phyloP scores from a whole-genome alignment of 2,888 invertebrate species.

The Calliopum simillimum region DNA sequence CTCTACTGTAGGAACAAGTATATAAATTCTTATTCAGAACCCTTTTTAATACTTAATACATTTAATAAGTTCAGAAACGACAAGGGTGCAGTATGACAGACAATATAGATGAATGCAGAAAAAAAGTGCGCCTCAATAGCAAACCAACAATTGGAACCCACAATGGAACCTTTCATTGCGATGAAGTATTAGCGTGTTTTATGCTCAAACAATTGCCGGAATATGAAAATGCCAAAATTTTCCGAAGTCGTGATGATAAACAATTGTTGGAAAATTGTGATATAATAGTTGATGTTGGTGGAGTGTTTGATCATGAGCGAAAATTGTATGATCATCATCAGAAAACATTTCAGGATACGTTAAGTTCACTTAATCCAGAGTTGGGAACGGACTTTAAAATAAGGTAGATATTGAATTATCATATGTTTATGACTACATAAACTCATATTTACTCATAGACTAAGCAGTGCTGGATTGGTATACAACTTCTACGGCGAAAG shows the following conservation, averaged over 20 bases:
- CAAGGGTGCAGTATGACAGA: constrained; percentile 27
- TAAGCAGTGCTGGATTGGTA: constrained; percentile 95
- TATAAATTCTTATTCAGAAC: too few species aligned
- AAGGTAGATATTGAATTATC: constrained; percentile 63
- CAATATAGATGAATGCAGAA: constrained; percentile 6
- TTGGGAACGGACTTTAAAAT: constrained; percentile 73
- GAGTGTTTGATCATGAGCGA: constrained; percentile 79
- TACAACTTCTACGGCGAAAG: constrained; percentile 90
- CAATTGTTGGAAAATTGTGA: constrained; percentile 82
- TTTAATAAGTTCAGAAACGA: not conserved
- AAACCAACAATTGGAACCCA: constrained; percentile 60
- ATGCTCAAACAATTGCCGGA: constrained; percentile 86
- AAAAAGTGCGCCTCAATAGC: constrained; percentile 37
- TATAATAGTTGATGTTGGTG: constrained; percentile 96
- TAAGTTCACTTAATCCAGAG: constrained; percentile 75
- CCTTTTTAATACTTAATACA: not conserved
- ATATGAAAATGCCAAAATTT: constrained; percentile 83
- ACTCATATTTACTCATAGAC: constrained; percentile 68
- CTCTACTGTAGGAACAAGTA: too few species aligned
- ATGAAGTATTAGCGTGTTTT: constrained; percentile 82
- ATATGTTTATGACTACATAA: not conserved
- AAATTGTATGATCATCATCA: constrained; percentile 97
- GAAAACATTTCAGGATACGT: constrained; percentile 76
- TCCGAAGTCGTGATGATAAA: constrained; percentile 74
- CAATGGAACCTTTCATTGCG: constrained; percentile 62